Evolutionary conservation across 2,113 vertebrate genomes (phyloP).

Genomic region (Bos javanicus): DNA sequence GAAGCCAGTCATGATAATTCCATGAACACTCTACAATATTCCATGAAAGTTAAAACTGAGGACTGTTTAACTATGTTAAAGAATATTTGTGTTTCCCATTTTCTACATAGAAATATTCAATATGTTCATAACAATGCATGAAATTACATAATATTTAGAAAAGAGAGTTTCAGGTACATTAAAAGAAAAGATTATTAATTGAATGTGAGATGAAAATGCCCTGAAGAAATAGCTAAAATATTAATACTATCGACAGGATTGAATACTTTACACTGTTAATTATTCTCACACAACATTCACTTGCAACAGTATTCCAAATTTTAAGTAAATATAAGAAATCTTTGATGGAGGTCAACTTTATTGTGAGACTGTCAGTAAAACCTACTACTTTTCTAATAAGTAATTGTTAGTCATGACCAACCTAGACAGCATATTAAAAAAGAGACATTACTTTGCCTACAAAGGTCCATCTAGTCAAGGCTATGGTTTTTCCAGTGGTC

Average conservation of each 20-base stretch:
- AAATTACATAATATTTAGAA: not conserved
- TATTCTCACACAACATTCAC: conserved; percentile 2
- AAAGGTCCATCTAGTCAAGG: not conserved
- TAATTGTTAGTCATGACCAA: not conserved
- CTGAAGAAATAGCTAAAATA: conserved; percentile 10
- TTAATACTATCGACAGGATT: not conserved
- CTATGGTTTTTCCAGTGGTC: not conserved
- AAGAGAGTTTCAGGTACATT: not conserved
- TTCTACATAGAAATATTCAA: not conserved
- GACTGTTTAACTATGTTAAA: not conserved
- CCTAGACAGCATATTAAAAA: not conserved
- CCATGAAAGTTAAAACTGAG: not conserved
- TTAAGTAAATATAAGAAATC: not conserved
- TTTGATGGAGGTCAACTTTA: conserved; percentile 39
- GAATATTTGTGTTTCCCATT: not conserved
- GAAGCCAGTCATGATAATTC: not conserved
- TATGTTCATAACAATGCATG: not conserved
- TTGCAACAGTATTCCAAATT: conserved; percentile 8
- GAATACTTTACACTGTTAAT: not conserved
- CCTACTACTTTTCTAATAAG: not conserved
- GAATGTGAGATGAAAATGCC: not conserved
- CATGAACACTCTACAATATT: not conserved
- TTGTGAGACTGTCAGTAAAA: conserved; percentile 24
- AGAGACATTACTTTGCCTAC: not conserved
- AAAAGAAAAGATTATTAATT: not conserved